Conservation (phyloP, 2,113 vertebrate genomes). For the Gallinago jamesoni region DNA sequence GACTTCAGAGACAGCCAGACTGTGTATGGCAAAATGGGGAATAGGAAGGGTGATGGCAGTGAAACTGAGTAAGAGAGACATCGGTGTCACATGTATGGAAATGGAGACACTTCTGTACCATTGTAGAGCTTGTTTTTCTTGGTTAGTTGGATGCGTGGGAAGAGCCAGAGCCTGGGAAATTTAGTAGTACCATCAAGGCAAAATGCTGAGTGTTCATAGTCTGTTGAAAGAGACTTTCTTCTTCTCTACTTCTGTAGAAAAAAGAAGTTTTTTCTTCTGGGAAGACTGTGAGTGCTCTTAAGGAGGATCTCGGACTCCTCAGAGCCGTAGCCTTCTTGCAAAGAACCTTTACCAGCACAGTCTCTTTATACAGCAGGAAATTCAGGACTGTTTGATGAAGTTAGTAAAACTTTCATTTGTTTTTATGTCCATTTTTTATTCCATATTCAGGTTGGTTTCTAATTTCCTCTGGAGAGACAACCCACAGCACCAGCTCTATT, state of each 20-base stretch:
- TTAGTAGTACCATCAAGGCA: not conserved
- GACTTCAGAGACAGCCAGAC: not conserved
- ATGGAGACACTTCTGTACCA: not conserved
- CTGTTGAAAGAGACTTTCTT: too few species aligned
- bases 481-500: not conserved
- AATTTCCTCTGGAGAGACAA: not conserved
- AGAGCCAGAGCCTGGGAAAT: not conserved
- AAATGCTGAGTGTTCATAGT: not conserved
- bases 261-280: not conserved
- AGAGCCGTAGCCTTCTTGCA: not conserved
- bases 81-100: not conserved
- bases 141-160: not conserved
- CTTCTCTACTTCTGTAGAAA: too few species aligned
- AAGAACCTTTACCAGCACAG: fast-evolving
- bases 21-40: not conserved
- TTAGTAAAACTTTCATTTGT: not conserved
- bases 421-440: not conserved
- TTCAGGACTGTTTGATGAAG: not conserved
- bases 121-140: not conserved
- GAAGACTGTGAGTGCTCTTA: not conserved
- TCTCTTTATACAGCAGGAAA: not conserved
- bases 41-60: not conserved
- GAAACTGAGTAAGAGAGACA: not conserved
- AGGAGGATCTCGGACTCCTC: not conserved
- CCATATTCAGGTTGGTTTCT: not conserved